phyloP scores from a whole-genome alignment of 2,888 invertebrate genomes.

The Baronia brevicornis region DNA sequence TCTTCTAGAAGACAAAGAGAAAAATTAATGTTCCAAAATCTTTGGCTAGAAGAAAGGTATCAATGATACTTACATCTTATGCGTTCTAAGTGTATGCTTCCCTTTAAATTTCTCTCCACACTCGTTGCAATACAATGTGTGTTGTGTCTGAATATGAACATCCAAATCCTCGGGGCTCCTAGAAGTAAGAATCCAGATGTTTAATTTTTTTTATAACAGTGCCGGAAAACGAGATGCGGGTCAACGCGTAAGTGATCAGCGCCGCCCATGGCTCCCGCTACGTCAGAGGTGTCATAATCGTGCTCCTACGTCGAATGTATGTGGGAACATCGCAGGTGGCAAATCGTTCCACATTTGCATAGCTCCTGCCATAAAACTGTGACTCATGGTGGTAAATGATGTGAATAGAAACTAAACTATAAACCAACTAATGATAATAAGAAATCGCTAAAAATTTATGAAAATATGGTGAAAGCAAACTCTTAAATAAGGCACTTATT shows the following conservation, averaged over 20 bases:
- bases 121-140: conserved; percentile 32
- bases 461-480: too few relatives aligned
- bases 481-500: too few relatives aligned
- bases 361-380: too few relatives aligned
- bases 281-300: not conserved
- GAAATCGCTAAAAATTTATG: too few relatives aligned
- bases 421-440: too few relatives aligned
- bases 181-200: too few relatives aligned
- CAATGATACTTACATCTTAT: conserved; percentile 30
- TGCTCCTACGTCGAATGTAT: not conserved
- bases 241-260: not conserved
- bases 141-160: conserved; percentile 27
- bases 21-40: not conserved
- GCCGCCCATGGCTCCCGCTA: not conserved
- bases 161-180: conserved; percentile 35
- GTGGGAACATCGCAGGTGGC: too few relatives aligned
- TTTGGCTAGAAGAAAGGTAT: not conserved
- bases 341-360: too few relatives aligned
- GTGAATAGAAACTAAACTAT: too few relatives aligned
- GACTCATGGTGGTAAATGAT: too few relatives aligned
- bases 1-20: conserved; percentile 27
- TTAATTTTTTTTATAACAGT: not conserved
- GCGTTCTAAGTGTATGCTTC: conserved; percentile 31
- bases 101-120: conserved; percentile 46
- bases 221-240: conserved; percentile 3